These are phyloP conservation scores for Galemys pyrenaicus DNA, from an alignment of 2,113 vertebrate genomes.

Conservation along the genomic window DNA sequence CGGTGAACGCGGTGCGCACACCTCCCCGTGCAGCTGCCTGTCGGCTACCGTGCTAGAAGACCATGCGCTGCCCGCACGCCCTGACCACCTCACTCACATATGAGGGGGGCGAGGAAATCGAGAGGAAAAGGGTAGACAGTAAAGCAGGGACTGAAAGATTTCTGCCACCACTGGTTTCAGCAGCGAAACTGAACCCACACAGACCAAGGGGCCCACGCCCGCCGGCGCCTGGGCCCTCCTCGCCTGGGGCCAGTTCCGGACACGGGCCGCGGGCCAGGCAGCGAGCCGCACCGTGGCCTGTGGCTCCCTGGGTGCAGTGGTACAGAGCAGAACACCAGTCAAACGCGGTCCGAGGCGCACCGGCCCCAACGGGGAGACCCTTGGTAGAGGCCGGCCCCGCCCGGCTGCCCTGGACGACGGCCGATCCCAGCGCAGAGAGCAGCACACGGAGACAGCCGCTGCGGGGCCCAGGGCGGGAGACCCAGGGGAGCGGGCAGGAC, in stretches of 20 bases:
- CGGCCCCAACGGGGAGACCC: background rate
- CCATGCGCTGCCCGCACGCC: background rate
- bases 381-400: no score
- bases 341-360: fast-evolving
- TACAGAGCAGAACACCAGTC: background rate
- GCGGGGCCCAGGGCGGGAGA: background rate
- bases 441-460: background rate
- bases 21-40: background rate
- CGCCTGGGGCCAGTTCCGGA: background rate
- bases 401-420: no score
- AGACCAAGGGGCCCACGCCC: no score
- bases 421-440: background rate
- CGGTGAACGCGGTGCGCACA: background rate
- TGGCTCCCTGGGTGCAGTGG: no score
- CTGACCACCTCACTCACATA: background rate
- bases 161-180: background rate
- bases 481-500: background rate
- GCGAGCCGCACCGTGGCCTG: background rate
- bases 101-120: background rate
- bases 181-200: background rate
- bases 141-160: background rate
- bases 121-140: background rate
- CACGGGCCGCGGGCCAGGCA: no score
- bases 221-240: background rate
- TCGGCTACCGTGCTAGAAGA: background rate